Evolutionary conservation across 2,113 vertebrate genomes (phyloP).

Genomic region (Cepphus grylle): DNA sequence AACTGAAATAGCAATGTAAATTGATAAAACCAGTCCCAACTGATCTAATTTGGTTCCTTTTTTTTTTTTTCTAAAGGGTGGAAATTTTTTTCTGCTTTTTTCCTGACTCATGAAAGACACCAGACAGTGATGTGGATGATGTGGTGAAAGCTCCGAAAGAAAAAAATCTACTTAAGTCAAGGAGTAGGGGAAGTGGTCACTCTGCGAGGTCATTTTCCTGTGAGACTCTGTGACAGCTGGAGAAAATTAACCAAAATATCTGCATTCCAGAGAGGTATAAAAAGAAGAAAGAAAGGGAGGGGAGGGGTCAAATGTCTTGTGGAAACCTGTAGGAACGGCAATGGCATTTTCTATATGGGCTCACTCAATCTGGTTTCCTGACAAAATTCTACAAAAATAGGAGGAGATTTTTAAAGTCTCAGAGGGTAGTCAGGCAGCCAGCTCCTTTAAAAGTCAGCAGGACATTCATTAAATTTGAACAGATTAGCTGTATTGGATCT

Average conservation of each 20-base stretch:
- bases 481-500: conserved; percentile 20
- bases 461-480: conserved; percentile 44
- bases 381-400: conserved; percentile 36
- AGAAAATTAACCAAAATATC: conserved; percentile 72
- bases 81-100: not conserved
- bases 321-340: conserved; percentile 50
- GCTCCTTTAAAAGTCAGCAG: conserved; percentile 42
- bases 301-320: conserved; percentile 58
- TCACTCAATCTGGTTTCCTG: conserved; percentile 49
- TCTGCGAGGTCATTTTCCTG: conserved; percentile 64
- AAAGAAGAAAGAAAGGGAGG: conserved; percentile 31
- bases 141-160: conserved; percentile 57
- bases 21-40: not conserved
- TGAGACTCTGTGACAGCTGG: conserved; percentile 66
- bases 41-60: not conserved
- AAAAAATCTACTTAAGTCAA: conserved; percentile 45
- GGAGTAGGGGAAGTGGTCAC: conserved; percentile 64
- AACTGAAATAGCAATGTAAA: not conserved
- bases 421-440: conserved; percentile 26
- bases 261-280: conserved; percentile 73
- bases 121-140: conserved; percentile 53
- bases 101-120: conserved; percentile 44
- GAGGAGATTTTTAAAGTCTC: conserved; percentile 29
- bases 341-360: conserved; percentile 40
- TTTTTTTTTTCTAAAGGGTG: not conserved